Base-by-base conservation (phyloP, 2,888 invertebrate genomes). In the Ectemnius lituratus region DNA sequence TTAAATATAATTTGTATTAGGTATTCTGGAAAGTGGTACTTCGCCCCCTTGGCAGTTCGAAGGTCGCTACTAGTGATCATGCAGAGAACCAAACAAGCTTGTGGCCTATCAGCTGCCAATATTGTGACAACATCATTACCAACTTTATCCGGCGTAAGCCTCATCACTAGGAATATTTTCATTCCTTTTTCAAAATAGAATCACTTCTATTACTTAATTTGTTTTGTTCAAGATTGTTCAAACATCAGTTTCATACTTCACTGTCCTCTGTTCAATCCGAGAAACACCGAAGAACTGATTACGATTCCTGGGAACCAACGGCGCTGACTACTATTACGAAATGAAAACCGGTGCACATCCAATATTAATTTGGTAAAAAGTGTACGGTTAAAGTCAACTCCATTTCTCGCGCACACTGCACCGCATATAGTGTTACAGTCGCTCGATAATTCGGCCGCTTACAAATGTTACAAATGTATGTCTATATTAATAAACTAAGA, bases 221-320 rank as follows among this genome's bases (percentile, higher is more conserved):
- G 14, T 62, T 62, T 20, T 14, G n/a, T 27, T 62, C 16, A 62
- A 62, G 62, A 14, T 62, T 11, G 3, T 49, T 14, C 62, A 62
- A 23, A 18, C 46, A 14, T 47, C 62, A 20, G 20, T 62, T 4
- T 62, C 62, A 20, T 62, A 62, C 23, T 62, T 62, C 52, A 62
- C 62, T 2, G 37, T 62, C 6, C 18, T 62, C 14, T 62, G 18
- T 27, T 28, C 62, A 2, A n/a, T 62, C 13, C 62, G 16, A n/a
- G 14, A 52, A 14, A 4, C 20, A 62, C 16, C 46, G 13, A 60
- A 6, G 11, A 6, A 37, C 37, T 37, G 11, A 37, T 37, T 8
- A 37, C 37, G 37, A 37, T 37, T 37, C 0, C 37, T 37, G 8
- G 8, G 8, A 37, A 8, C 11, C 37, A 37, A 37, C 11, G 11